phyloP scores from a whole-genome alignment of 2,113 vertebrate species.

The Empidonax alnorum region DNA sequence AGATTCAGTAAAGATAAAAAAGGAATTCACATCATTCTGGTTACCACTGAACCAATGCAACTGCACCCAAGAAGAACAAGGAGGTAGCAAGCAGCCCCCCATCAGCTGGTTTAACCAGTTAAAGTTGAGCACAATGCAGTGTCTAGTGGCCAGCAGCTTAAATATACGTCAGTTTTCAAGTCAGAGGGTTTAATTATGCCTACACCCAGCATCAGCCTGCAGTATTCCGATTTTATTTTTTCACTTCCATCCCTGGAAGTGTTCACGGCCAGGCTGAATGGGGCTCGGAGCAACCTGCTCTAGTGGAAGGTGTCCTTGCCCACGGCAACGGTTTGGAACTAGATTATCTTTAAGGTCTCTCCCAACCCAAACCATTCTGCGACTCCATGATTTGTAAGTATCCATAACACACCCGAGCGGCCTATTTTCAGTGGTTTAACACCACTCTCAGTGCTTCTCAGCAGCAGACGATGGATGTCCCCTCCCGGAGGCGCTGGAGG shows the following conservation, averaged over 20 bases:
- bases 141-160: neutral
- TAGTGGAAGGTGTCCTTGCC: neutral
- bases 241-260: neutral
- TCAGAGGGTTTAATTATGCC: accelerated
- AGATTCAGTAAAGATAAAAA: accelerated
- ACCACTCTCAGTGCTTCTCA: neutral
- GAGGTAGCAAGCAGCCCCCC: neutral
- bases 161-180: neutral
- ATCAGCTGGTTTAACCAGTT: neutral
- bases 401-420: neutral
- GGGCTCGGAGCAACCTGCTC: neutral
- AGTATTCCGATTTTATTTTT: neutral
- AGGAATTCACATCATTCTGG: neutral
- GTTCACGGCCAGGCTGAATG: neutral
- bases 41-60: neutral
- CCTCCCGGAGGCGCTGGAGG: neutral
- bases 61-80: neutral
- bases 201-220: neutral
- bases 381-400: neutral
- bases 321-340: neutral
- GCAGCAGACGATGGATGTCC: neutral
- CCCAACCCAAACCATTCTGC: neutral
- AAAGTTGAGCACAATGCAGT: neutral
- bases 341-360: neutral
- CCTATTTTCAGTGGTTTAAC: neutral